phyloP scores from a whole-genome alignment of 2,888 invertebrate genomes.

The Ormyrus labotus region DNA sequence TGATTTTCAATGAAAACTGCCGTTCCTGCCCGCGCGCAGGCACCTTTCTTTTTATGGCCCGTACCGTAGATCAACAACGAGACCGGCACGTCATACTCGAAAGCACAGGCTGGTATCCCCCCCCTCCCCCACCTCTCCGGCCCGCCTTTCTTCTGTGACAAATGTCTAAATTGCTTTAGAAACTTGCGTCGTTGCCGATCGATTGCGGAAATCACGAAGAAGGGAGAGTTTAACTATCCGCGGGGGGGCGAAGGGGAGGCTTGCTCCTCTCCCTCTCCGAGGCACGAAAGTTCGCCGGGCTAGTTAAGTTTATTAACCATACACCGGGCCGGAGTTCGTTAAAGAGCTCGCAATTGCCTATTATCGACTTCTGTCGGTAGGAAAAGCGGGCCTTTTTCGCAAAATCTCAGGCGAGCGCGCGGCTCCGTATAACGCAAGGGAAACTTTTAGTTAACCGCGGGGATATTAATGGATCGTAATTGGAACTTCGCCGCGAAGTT shows the following conservation, averaged over 20 bases:
- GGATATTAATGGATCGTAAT: constrained; percentile 54
- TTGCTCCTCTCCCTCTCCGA: background rate
- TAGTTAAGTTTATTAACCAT: constrained; percentile 54
- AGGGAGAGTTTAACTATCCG: constrained; percentile 28
- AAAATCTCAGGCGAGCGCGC: constrained; percentile 6
- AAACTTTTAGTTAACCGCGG: constrained; percentile 44
- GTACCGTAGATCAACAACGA: background rate
- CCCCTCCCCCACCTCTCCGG: too few species aligned
- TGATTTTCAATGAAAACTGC: constrained; percentile 27
- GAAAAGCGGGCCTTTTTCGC: background rate
- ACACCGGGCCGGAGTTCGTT: constrained; percentile 36
- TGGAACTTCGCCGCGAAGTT: constrained; percentile 34
- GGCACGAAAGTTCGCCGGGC: constrained; percentile 31
- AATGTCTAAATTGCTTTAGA: constrained; percentile 39
- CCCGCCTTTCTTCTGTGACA: background rate
- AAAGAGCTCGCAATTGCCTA: constrained; percentile 50
- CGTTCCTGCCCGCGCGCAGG: background rate
- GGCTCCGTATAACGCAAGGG: too few species aligned
- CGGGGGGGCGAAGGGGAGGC: too few species aligned
- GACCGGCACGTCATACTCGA: too few species aligned
- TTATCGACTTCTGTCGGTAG: constrained; percentile 20
- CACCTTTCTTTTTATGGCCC: background rate
- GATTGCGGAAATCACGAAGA: constrained; percentile 22
- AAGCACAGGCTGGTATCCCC: too few species aligned
- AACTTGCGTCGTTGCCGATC: constrained; percentile 17